phyloP scores from a whole-genome alignment of 2,113 vertebrate genomes.

The Apaloderma vittatum region DNA sequence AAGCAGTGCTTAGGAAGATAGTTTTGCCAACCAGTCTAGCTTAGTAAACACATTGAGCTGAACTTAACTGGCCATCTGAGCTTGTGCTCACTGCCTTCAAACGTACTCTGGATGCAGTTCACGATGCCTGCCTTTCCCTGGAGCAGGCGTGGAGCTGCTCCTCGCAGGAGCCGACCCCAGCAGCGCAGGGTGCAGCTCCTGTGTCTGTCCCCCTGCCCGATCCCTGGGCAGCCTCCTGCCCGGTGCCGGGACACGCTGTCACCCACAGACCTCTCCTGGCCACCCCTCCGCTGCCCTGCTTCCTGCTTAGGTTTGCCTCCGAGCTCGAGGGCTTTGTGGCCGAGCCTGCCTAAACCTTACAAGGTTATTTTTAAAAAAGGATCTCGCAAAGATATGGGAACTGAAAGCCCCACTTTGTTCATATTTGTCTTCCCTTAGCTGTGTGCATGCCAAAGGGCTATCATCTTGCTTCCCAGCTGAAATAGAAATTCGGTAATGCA shows the following conservation, averaged over 20 bases:
- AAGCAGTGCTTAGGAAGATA: neutral
- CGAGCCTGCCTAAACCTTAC: neutral
- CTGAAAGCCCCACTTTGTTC: conserved; percentile 46
- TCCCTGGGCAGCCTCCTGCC: neutral
- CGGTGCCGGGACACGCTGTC: rapidly evolving
- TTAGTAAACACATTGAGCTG: neutral
- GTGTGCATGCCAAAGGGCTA: conserved; percentile 49
- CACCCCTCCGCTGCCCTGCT: neutral
- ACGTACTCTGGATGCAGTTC: rapidly evolving
- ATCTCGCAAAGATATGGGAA: conserved; percentile 61
- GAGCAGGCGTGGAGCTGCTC: neutral
- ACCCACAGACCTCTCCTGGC: neutral
- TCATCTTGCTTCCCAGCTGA: conserved; percentile 58
- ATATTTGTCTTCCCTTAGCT: conserved; percentile 38
- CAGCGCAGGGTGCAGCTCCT: neutral
- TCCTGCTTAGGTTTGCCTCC: neutral
- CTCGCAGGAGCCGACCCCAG: neutral
- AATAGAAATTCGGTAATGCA: conserved; percentile 76
- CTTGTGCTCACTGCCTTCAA: neutral
- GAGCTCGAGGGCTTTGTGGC: neutral
- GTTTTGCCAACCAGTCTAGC: neutral
- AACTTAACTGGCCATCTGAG: neutral
- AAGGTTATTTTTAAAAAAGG: conserved; percentile 18
- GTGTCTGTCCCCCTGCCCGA: rapidly evolving
- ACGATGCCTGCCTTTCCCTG: neutral